A percentile compares a stretch with the other conserved stretches of the same genome.
These are phyloP conservation scores for Gymnorhina tibicen DNA, from an alignment of 2,113 vertebrate genomes.

Conservation along the genomic window DNA sequence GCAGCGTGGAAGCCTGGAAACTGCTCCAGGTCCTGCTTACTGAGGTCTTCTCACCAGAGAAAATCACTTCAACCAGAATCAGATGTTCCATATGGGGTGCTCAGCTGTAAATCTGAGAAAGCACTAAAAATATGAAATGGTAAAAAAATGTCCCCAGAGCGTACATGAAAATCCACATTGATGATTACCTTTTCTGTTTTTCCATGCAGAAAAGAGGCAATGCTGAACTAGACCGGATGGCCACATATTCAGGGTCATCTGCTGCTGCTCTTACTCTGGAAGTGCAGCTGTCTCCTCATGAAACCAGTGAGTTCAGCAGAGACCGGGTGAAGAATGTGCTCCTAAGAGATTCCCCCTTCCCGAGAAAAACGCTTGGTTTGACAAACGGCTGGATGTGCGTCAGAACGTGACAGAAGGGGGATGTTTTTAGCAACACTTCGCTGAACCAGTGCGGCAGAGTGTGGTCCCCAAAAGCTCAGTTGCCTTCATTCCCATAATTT, in stretches of 20 bases:
- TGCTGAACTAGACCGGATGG: background rate
- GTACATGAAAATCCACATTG: background rate
- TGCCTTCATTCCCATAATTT: constrained; percentile 14
- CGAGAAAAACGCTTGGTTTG: background rate
- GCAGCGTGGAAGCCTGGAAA: background rate
- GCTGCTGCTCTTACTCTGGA: background rate
- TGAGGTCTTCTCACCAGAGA: background rate
- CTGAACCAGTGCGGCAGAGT: background rate
- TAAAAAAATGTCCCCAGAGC: background rate
- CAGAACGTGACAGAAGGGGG: background rate
- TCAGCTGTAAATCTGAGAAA: constrained; percentile 6
- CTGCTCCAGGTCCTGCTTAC: background rate
- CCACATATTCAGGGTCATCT: background rate
- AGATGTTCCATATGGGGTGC: background rate
- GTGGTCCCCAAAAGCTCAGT: background rate
- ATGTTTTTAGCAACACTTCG: background rate
- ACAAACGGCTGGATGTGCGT: background rate
- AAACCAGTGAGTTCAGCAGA: background rate
- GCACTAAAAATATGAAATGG: background rate
- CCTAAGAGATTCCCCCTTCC: background rate
- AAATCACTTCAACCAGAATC: background rate
- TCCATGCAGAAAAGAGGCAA: background rate
- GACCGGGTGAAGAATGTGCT: background rate
- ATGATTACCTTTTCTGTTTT: background rate
- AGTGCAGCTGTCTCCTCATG: background rate